Evolutionary conservation across 2,113 vertebrate species (phyloP).

Genomic region (Podarcis muralis): DNA sequence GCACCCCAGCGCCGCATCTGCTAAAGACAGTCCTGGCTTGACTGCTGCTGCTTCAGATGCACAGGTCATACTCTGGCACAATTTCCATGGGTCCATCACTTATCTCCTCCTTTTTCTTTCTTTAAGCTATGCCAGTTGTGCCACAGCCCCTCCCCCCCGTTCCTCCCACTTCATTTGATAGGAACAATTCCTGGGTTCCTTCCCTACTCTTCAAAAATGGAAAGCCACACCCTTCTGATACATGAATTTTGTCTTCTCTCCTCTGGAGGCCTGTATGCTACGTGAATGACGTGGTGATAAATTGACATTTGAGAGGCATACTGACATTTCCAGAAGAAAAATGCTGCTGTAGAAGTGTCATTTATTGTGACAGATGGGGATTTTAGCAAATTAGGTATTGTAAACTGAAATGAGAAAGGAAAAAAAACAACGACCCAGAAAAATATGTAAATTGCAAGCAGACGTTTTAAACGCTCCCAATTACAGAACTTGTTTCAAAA

Average conservation of each 20-base stretch:
- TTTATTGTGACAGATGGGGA: conserved; percentile 21
- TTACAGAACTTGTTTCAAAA: neutral
- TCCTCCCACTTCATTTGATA: neutral
- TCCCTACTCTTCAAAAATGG: neutral
- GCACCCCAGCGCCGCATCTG: no score
- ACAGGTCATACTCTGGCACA: neutral
- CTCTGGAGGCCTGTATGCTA: neutral
- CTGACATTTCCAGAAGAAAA: neutral
- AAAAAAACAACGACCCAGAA: conserved; percentile 1
- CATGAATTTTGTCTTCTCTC: neutral
- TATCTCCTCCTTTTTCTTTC: neutral
- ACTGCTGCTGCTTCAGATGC: neutral
- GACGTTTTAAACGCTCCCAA: neutral
- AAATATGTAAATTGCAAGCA: conserved; percentile 6
- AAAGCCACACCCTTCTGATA: neutral
- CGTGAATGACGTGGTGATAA: neutral
- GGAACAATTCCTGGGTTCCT: neutral
- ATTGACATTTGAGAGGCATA: neutral
- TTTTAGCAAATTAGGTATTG: conserved; percentile 16
- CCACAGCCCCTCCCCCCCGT: neutral
- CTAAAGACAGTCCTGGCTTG: neutral
- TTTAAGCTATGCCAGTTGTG: neutral
- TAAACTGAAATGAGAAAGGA: neutral
- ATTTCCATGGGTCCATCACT: neutral
- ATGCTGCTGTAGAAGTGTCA: neutral